These are phyloP conservation scores for Mionectes olivaceus DNA, from an alignment of 2,797 vertebrate genomes.

Conservation along the genomic window DNA sequence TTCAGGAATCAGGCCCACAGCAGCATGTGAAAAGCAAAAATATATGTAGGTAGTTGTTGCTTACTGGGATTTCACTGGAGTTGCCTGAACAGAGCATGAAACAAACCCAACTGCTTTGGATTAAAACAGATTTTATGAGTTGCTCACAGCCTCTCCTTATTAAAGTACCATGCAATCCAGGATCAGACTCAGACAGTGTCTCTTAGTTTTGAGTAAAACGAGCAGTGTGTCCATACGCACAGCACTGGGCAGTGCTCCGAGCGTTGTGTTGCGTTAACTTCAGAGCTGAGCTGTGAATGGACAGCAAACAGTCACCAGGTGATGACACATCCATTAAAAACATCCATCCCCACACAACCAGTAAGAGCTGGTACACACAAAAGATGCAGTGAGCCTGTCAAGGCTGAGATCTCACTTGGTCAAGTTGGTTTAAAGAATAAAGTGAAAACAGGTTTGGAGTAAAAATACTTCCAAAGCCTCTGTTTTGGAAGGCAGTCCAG, in stretches of 20 bases:
- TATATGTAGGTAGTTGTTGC: not conserved
- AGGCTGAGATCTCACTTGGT: not conserved
- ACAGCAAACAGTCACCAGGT: not conserved
- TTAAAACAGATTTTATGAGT: not conserved
- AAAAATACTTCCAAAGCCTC: not conserved
- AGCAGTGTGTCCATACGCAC: accelerated
- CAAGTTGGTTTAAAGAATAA: not conserved
- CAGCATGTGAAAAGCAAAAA: not conserved
- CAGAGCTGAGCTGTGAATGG: not conserved
- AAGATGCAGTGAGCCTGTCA: accelerated
- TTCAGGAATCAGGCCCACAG: not conserved
- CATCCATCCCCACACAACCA: not conserved
- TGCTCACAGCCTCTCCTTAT: not conserved
- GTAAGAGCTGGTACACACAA: not conserved
- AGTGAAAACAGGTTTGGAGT: not conserved
- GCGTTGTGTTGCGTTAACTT: accelerated
- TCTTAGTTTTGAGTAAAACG: not conserved
- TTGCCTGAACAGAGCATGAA: not conserved
- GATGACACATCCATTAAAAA: not conserved
- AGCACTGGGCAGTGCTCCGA: accelerated
- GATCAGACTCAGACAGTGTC: not conserved
- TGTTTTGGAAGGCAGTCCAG: not conserved
- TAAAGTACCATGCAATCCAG: not conserved
- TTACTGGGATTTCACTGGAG: not conserved
- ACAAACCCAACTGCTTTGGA: not conserved